Evolutionary conservation across 2,113 vertebrate genomes (phyloP).

Genomic region (Spermophilus dauricus): DNA sequence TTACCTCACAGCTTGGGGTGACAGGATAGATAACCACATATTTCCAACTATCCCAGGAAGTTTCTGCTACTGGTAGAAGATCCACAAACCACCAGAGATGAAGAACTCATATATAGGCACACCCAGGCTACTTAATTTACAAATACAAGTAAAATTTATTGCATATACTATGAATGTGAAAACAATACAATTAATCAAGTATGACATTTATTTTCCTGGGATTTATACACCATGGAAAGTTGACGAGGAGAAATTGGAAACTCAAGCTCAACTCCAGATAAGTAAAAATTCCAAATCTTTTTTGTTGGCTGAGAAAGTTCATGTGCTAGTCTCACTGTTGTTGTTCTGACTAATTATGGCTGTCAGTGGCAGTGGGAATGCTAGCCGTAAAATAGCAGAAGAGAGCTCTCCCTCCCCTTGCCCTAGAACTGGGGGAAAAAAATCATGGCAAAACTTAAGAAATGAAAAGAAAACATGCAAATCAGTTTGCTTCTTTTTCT

Average conservation of each 20-base stretch:
- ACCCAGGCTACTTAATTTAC: not conserved
- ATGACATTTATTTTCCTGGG: slow-evolving; percentile 38
- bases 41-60: not conserved
- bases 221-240: not conserved
- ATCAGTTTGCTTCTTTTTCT: not conserved
- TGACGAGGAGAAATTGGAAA: slow-evolving; percentile 47
- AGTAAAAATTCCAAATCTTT: not conserved
- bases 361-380: not conserved
- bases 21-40: not conserved
- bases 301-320: slow-evolving; percentile 45
- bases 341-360: slow-evolving; percentile 31
- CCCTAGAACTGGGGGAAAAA: not conserved
- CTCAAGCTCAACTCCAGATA: not conserved
- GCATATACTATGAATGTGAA: not conserved
- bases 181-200: not conserved
- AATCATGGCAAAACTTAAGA: not conserved
- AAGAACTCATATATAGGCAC: not conserved
- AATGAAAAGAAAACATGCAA: slow-evolving; percentile 13
- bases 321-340: not conserved
- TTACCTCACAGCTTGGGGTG: not conserved
- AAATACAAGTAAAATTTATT: not conserved
- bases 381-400: not conserved
- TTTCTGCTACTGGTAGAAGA: not conserved
- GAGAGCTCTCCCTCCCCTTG: not conserved
- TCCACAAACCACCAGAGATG: not conserved